These are phyloP conservation scores for Rostratula benghalensis DNA, from an alignment of 2,113 vertebrate genomes.

Conservation along the genomic window DNA sequence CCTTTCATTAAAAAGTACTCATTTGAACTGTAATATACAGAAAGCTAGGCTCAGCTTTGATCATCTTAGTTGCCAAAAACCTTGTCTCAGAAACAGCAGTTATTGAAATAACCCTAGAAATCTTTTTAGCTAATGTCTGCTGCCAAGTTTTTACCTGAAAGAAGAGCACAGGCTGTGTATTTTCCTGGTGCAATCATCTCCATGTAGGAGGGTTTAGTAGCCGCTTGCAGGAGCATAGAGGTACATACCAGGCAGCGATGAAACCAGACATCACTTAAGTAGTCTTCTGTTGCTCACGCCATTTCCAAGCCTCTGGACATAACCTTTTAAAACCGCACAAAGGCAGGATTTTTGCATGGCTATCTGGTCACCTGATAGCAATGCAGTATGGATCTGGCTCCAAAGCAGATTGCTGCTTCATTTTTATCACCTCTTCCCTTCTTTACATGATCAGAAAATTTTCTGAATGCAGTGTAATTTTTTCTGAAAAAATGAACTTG, in stretches of 20 bases:
- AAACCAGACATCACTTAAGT: background rate
- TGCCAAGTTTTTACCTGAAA: conserved; percentile 24
- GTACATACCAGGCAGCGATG: background rate
- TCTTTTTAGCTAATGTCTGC: background rate
- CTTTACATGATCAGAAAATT: background rate
- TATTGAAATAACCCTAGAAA: background rate
- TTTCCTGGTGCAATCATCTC: background rate
- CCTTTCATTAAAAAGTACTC: background rate
- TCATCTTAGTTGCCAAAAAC: background rate
- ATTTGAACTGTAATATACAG: background rate
- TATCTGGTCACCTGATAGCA: background rate
- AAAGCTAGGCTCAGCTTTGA: conserved; percentile 4
- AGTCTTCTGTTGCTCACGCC: background rate
- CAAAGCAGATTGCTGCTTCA: background rate
- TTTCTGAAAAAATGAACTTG: background rate
- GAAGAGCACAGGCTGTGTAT: background rate
- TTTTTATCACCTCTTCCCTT: background rate
- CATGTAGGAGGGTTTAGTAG: background rate
- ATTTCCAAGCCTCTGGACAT: background rate
- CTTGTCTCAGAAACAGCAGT: background rate
- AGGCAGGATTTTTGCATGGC: conserved; percentile 2
- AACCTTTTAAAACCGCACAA: background rate
- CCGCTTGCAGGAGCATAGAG: background rate
- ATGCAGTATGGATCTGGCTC: background rate
- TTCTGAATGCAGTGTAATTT: background rate